Evolutionary conservation across 2,797 vertebrate genomes (phyloP), one percentile per base, ranked within the genome.

Genomic region (Microctenopoma steveboyesi): DNA sequence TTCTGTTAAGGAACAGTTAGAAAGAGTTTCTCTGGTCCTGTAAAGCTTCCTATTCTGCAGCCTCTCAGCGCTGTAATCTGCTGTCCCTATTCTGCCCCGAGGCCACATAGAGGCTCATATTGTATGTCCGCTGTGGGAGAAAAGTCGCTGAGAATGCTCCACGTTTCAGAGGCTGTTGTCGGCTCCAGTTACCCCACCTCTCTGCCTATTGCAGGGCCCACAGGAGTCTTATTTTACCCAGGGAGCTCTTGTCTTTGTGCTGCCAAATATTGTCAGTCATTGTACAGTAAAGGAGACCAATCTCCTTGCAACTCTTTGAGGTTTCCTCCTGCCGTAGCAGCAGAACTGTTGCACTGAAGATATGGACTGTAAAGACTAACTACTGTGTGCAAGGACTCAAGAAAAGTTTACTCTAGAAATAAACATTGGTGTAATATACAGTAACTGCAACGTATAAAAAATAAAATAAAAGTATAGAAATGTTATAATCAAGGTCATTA

Each of bases 31-130:
- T 82, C 58, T 76, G 76, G 40, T 73, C 77, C 82, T 74, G 88
- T 83, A 84, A 78, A 85, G 80, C 89, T 71, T 84, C 67, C 81
- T 35, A 87, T 89, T 92, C 87, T 89, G 79, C 79, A 15, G 70
- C 84, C 89, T 93, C 91, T 92, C 92, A 91, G 89, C 88, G 76
- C 89, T 45, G 67, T 88, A 87, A 86, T 90, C 87, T 85, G 75
- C 80, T 39, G 25, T 58, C 76, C 55, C 80, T 53, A 68, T 86
- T 80, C 78, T 69, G 60, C 80, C 69, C 63, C 15, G 35, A 40
- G 66, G 72, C 70, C 64, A 72, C 86, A 89, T 77, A 91, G 83
- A 90, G 88, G 66, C 79, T 64, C 81, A 84, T 86, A 88, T 92
- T 91, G 91, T 90, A 66, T 81, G 61, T 70, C 86, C 4, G 86